Conservation (phyloP, 2,797 vertebrate genomes). For the Enteromius radiatus region DNA sequence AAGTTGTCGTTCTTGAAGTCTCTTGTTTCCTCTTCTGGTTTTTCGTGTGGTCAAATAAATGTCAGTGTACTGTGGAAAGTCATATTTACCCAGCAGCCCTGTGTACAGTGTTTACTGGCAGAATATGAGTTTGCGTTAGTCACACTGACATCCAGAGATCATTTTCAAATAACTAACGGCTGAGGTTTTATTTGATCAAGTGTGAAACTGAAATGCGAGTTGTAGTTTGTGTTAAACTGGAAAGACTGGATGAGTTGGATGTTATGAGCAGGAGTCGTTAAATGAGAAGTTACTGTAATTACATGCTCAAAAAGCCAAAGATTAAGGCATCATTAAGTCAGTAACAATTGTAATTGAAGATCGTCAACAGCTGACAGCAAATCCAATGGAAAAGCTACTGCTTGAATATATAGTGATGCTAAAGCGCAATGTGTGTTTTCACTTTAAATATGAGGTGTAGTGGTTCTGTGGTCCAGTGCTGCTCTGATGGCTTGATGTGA, state of each 20-base stretch:
- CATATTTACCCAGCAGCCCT: slow-evolving; percentile 33
- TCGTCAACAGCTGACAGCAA: neutral
- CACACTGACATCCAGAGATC: slow-evolving; percentile 24
- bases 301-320: neutral
- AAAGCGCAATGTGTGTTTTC: neutral
- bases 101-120: neutral
- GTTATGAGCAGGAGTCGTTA: slow-evolving; percentile 33
- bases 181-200: slow-evolving; percentile 48
- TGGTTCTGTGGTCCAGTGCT: neutral
- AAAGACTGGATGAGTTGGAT: slow-evolving; percentile 50
- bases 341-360: neutral
- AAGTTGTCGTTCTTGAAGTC: slow-evolving; percentile 37
- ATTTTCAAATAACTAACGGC: slow-evolving; percentile 39
- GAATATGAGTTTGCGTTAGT: neutral
- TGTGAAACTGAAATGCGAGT: slow-evolving; percentile 21
- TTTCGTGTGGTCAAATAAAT: slow-evolving; percentile 27
- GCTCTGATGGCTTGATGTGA: neutral
- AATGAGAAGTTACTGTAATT: slow-evolving; percentile 29
- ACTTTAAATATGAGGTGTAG: neutral
- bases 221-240: slow-evolving; percentile 44
- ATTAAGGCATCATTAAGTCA: slow-evolving; percentile 10
- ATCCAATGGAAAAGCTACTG: neutral
- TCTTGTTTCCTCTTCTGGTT: slow-evolving; percentile 5
- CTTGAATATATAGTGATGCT: neutral
- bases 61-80: slow-evolving; percentile 31